Base-by-base conservation (phyloP, 2,113 vertebrate species). In the Trichechus manatus region DNA sequence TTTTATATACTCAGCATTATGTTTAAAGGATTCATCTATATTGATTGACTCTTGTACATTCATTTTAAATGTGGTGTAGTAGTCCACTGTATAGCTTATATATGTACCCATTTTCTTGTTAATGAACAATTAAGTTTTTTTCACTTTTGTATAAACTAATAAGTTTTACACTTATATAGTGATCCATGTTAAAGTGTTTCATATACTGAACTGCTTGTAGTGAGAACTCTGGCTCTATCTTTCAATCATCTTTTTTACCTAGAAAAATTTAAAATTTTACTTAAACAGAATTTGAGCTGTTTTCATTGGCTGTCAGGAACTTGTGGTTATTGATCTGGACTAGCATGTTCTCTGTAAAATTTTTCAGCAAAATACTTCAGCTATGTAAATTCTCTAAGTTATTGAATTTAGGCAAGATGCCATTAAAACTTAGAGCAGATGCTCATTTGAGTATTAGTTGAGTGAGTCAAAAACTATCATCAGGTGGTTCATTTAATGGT, bases 351-450 rank as follows among this genome's bases (percentile, higher is more conserved):
- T 47, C 42, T 11, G 50, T 84, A 93, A 92, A 83, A 82, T 91
- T 97, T 97, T 90, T 39, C 78, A 82, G 79, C 74, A 96, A 36
- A 92, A 96, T 39, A 56, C 77, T 82, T 92, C 70, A 95, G 63
- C 42, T 95, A 7, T 94, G 53, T 94, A 88, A 94, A 94, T 95
- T 96, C 9, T 87, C 29, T 64, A 80, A 90, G 74, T 97, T 97
- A 83, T 20, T 97, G 63, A 95, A 89, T n/a, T 89, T 97, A 89
- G 86, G 22, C 8, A 6, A 91, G 50, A 93, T 66, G 70, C 27
- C 68, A 47, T 87, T 93, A 94, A 95, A 92, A 86, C 23, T 66
- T 59, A 80, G 94, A 96, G 93, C 96, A 98, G 96, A 97, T 97
- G 97, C 95, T 92, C 94, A 88, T 97, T 97, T 95, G 90, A 87